These are phyloP conservation scores for Atractosteus spatula DNA, from an alignment of 2,113 vertebrate species.

Conservation along the genomic window DNA sequence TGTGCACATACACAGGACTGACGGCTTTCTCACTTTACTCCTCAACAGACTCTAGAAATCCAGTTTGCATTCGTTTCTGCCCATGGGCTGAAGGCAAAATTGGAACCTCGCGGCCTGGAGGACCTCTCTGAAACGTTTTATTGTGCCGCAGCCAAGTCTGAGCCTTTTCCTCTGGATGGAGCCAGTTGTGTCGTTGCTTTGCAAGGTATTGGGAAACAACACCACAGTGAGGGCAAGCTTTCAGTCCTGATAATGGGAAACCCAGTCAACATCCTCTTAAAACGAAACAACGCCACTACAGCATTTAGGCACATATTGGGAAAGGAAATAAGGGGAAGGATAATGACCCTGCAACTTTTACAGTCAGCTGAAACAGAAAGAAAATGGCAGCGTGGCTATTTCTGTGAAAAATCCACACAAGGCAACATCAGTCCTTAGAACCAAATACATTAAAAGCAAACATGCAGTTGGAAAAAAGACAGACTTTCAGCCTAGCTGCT, in stretches of 20 bases:
- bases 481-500: too few relatives aligned
- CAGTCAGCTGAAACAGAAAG: too few relatives aligned
- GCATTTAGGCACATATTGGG: too few relatives aligned
- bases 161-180: neutral
- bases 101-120: conserved; percentile 15
- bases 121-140: conserved; percentile 24
- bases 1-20: conserved; percentile 1
- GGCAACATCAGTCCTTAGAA: too few relatives aligned
- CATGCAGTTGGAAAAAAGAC: too few relatives aligned
- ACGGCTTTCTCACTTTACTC: too few relatives aligned
- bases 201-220: conserved; percentile 15
- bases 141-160: conserved; percentile 17
- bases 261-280: conserved; percentile 3
- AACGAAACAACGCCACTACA: conserved; percentile 3
- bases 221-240: neutral
- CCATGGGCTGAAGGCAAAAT: conserved; percentile 14
- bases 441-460: too few relatives aligned
- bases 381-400: too few relatives aligned
- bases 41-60: neutral
- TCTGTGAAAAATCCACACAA: too few relatives aligned
- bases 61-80: conserved; percentile 18
- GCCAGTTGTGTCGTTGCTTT: conserved; percentile 9
- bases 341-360: too few relatives aligned
- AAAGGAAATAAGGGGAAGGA: too few relatives aligned
- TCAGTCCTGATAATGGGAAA: conserved; percentile 8